Evolutionary conservation across 1,140 invertebrate species (phyloP), one percentile per base, ranked within the genome.

Genomic region (Mizuhopecten yessoensis): DNA sequence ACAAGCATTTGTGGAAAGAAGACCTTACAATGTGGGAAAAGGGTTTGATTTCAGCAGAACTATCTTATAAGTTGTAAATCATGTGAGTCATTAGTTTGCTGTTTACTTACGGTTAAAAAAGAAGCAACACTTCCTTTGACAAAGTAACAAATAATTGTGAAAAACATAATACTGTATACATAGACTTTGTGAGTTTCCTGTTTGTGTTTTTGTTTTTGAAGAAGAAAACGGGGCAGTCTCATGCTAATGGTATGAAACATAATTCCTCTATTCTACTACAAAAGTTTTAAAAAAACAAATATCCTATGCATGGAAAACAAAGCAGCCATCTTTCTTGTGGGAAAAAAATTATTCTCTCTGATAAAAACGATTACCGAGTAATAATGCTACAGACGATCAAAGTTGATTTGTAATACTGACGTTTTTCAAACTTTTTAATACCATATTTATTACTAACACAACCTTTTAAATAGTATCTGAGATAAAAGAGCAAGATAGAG

Each of bases 1-100:
- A n/a, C 3, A 75, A 75, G 29, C 57, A 29, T 75, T 75, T 75
- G 57, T 29, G n/a, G 36, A 39, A 39, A 75, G 29, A 75, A 75
- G 57, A 75, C n/a, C 57, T 75, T 23, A 29, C 57, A 75, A 75
- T 23, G 3, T 29, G 17, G n/a, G 17, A 75, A 75, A 75, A 17
- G n/a, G 57, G 57, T 75, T 75, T 75, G 57, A n/a, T 75, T 75
- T 75, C 57, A 75, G 57, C 11, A 75, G 57, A 75, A 75, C 23
- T n/a, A 49, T 49, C 45, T 49, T 49, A 20, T 2, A 49, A 9
- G 17, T 75, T 75, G 57, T 75, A 75, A 29, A 75, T n/a, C 57
- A 5, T n/a, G 29, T 75, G 57, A 75, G 29, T 75, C 23, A 57
- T 57, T 57, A 3, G 23, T 75, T 75, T 75, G 57, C 29, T 75